phyloP scores from a whole-genome alignment of 2,888 invertebrate species.

The Caenorhabditis macrosperma region DNA sequence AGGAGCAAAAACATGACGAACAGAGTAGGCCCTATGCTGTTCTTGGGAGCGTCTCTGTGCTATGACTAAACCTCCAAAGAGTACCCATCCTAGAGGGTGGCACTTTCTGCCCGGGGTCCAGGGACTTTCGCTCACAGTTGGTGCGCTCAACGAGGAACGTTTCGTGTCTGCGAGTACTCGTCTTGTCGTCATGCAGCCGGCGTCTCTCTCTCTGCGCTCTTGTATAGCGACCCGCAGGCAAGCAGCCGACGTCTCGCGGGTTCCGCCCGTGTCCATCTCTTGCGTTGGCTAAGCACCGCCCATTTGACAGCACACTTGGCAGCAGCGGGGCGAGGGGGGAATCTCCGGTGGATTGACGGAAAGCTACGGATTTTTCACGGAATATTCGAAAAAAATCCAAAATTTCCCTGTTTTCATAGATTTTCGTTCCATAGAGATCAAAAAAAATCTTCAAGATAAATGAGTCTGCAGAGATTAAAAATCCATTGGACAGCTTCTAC shows the following conservation, averaged over 20 bases:
- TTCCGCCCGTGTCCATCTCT: conserved; percentile 12
- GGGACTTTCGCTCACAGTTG: conserved; percentile 74
- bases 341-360: neutral
- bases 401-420: too few relatives aligned
- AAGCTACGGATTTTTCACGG: too few relatives aligned
- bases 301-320: too few relatives aligned
- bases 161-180: conserved; percentile 72
- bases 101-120: conserved; percentile 72
- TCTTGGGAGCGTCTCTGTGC: conserved; percentile 71
- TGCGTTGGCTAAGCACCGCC: conserved; percentile 28
- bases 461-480: too few relatives aligned
- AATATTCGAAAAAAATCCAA: too few relatives aligned
- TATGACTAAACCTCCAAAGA: conserved; percentile 68
- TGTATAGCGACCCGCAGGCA: conserved; percentile 12
- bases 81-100: conserved; percentile 67
- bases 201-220: neutral
- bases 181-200: conserved; percentile 66
- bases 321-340: neutral
- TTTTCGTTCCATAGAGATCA: too few relatives aligned
- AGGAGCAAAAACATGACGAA: conserved; percentile 56
- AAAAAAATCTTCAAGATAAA: too few relatives aligned
- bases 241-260: conserved; percentile 49
- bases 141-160: conserved; percentile 64
- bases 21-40: conserved; percentile 76
- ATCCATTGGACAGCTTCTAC: too few relatives aligned